Evolutionary conservation across 2,888 invertebrate species (phyloP).

Genomic region (Gandaritis pyraliata): DNA sequence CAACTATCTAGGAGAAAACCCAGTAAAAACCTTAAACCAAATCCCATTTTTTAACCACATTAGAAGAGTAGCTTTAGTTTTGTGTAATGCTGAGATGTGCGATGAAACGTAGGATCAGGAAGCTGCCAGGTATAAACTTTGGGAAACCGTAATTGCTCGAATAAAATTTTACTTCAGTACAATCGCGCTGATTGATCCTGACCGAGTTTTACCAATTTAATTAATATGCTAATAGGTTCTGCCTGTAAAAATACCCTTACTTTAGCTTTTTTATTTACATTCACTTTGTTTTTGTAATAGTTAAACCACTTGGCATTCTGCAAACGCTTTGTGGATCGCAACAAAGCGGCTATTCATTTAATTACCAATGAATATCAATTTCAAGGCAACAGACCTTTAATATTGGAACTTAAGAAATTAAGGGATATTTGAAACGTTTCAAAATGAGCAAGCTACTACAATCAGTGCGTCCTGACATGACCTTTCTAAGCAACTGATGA

Average conservation of each 20-base stretch:
- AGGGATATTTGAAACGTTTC: neutral
- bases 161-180: slow-evolving; percentile 37
- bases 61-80: neutral
- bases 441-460: neutral
- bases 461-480: no score
- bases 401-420: neutral
- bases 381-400: neutral
- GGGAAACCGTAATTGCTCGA: slow-evolving; percentile 34
- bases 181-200: slow-evolving; percentile 39
- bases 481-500: no score
- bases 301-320: slow-evolving; percentile 3
- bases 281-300: slow-evolving; percentile 5
- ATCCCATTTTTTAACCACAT: no score
- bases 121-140: slow-evolving; percentile 30
- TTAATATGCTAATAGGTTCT: slow-evolving; percentile 27
- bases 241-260: slow-evolving; percentile 18
- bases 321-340: neutral
- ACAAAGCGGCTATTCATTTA: neutral
- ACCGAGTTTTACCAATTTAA: slow-evolving; percentile 35
- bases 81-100: neutral
- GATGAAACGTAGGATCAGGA: neutral
- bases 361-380: slow-evolving; percentile 4
- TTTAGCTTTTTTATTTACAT: slow-evolving; percentile 6
- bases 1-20: no score
- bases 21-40: no score